A percentile compares a stretch with the other conserved stretches of the same genome.
Conservation (phyloP, 2,888 invertebrate species). For the Monoplex corrugatus region DNA sequence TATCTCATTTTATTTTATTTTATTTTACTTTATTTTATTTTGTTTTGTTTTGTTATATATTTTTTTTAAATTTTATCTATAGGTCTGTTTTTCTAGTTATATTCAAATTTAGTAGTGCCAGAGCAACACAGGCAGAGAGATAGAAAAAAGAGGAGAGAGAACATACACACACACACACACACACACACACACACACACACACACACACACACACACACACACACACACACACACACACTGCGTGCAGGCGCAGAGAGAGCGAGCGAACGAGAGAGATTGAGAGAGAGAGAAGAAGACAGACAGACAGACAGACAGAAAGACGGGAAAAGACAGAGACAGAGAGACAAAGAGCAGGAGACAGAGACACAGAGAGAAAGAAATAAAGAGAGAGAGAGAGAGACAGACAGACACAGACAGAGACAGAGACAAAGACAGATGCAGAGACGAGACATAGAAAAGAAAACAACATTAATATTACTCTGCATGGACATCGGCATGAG, state of each 20-base stretch:
- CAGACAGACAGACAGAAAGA: conserved; percentile 3
- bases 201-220: not conserved
- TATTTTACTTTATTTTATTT: no score
- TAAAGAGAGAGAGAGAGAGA: conserved; percentile 13
- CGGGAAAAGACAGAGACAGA: not conserved
- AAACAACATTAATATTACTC: no score
- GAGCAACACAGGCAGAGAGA: not conserved
- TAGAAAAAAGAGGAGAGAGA: not conserved
- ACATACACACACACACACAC: conserved; percentile 5
- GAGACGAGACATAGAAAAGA: not conserved
- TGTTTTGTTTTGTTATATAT: no score
- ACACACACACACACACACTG: no score
- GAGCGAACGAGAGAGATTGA: conserved; percentile 13
- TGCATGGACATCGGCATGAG: no score
- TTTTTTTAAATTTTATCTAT: no score
- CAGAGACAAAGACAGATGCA: conserved; percentile 24
- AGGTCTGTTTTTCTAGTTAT: no score
- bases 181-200: not conserved
- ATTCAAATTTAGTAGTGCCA: no score
- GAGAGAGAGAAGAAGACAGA: conserved; percentile 10
- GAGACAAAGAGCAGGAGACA: not conserved
- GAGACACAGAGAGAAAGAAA: not conserved
- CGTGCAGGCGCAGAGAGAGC: not conserved
- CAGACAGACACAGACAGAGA: conserved; percentile 37
- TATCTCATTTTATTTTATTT: no score